A percentile compares a stretch with the other conserved stretches of the same genome.
These are phyloP conservation scores for Epinephelus malabaricus DNA, from an alignment of 2,797 vertebrate genomes.

Conservation along the genomic window DNA sequence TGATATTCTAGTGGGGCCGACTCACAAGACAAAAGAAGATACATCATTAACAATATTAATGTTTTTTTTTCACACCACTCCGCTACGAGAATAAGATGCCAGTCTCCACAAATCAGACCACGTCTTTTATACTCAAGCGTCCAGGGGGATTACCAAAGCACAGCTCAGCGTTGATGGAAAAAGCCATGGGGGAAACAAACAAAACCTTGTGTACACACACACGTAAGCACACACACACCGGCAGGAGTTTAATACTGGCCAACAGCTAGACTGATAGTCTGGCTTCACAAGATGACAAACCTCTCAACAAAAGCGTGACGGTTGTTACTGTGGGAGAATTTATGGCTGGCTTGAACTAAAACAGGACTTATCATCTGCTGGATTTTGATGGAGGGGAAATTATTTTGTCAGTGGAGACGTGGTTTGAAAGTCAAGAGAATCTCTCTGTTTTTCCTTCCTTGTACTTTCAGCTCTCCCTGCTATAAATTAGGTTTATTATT, in stretches of 20 bases:
- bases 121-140: constrained; percentile 20
- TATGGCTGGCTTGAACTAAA: background rate
- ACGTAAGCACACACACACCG: background rate
- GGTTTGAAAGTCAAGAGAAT: constrained; percentile 22
- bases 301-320: constrained; percentile 22
- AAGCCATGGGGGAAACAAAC: constrained; percentile 23
- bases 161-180: constrained; percentile 30
- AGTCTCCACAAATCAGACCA: constrained; percentile 39
- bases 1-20: constrained; percentile 26
- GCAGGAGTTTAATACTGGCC: constrained; percentile 30
- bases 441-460: background rate
- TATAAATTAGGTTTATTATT: background rate
- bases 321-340: constrained; percentile 30
- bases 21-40: background rate
- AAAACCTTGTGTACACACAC: constrained; percentile 10
- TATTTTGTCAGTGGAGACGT: background rate
- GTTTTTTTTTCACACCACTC: constrained; percentile 24
- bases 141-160: constrained; percentile 22
- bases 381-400: constrained; percentile 25
- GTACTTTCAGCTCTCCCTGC: background rate
- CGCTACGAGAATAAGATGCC: constrained; percentile 5
- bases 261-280: constrained; percentile 46
- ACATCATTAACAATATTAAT: constrained; percentile 13
- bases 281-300: constrained; percentile 41
- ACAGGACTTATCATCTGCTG: constrained; percentile 10